Base-by-base conservation (phyloP, 2,113 vertebrate species). In the Danionella cerebrum region DNA sequence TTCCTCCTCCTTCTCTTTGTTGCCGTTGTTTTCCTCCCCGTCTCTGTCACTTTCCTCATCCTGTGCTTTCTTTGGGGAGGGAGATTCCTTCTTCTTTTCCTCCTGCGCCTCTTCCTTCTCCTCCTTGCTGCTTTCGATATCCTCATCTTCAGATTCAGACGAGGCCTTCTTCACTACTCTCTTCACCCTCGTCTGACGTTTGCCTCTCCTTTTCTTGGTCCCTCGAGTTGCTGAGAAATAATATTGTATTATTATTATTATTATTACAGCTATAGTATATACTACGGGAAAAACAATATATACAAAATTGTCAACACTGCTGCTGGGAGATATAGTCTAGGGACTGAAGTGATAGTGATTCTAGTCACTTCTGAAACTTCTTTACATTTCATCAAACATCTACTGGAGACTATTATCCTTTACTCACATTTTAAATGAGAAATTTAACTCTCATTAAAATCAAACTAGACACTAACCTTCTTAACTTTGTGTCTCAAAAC, bases 141-240 rank as follows among this genome's bases (percentile, higher is more conserved):
- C 84, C 12, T 91, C 89, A 11, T 90, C 89, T 50, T 97, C 93
- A 47, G 94, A 93, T 86, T 95, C 95, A 78, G 92, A 91, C 83
- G 92, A 92, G 83, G 92, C 95, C 86, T 95, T 95, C 90, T 97
- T 96, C 64, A 89, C 84, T 0, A 73, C 71, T 18, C 14, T 73
- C 89, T 95, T 97, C 80, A 92, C 86, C 78, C 92, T 93, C 64
- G 92, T 89, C 72, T 93, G 93, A 5, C 93, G 93, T 79, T 97
- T 97, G 59, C 93, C 96, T 89, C 97, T 96, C 79, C 92, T 94
- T 87, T 96, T 98, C 84, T 93, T 91, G 19, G 95, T 93, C 79
- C 94, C 98, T 72, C 94, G 93, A 14, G 93, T 97, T 80, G 94
- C 96, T 97, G 76, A 10, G 22, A 67, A 18, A 57, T 44, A 22